A percentile compares a stretch with the other conserved stretches of the same genome.
Evolutionary conservation across 2,888 invertebrate species (phyloP).

Genomic region (Abscondita cerata): DNA sequence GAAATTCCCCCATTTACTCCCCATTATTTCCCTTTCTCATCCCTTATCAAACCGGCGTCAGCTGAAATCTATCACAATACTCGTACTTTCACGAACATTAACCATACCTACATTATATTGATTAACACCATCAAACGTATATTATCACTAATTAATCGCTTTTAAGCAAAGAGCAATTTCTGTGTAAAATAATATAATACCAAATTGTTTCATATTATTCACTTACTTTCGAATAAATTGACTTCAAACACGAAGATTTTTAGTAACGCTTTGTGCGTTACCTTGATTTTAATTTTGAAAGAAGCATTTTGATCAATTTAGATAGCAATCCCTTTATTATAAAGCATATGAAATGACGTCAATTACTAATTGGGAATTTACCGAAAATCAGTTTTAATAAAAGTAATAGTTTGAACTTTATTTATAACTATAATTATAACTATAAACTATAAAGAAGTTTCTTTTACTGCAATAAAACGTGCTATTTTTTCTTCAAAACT

Average conservation of each 20-base stretch:
- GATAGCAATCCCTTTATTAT: not conserved
- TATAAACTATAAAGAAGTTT: too few species aligned
- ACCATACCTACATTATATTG: slow-evolving; percentile 24
- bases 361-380: too few species aligned
- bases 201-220: slow-evolving; percentile 5
- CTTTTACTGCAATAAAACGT: too few species aligned
- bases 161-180: slow-evolving; percentile 11
- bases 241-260: slow-evolving; percentile 2
- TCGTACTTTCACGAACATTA: slow-evolving; percentile 30
- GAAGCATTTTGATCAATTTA: not conserved
- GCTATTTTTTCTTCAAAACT: too few species aligned
- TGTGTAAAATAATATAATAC: not conserved
- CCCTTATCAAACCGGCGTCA: slow-evolving; percentile 33
- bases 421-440: too few species aligned
- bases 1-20: slow-evolving; percentile 42
- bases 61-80: slow-evolving; percentile 35
- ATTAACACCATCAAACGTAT: slow-evolving; percentile 25
- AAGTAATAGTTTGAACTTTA: too few species aligned
- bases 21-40: slow-evolving; percentile 41
- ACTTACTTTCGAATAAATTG: slow-evolving; percentile 6
- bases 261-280: slow-evolving; percentile 2
- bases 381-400: too few species aligned
- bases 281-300: slow-evolving; percentile 4
- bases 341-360: too few species aligned
- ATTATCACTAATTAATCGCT: slow-evolving; percentile 28